A percentile compares a stretch with the other conserved stretches of the same genome.
Evolutionary conservation across 2,888 invertebrate genomes (phyloP).

Genomic region (Drosophila percnosoma): DNA sequence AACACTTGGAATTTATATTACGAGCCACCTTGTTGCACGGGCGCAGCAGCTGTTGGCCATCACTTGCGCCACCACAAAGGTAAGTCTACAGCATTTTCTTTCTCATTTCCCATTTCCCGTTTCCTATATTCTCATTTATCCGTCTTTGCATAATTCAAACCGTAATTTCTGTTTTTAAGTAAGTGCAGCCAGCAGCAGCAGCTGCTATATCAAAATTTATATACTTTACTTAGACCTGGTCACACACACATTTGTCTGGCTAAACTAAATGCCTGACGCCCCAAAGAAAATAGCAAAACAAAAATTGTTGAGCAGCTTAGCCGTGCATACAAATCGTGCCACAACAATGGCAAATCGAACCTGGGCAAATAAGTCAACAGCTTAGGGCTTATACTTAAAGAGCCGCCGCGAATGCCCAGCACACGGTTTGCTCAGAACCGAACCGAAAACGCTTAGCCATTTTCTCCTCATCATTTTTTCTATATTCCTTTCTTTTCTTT

Average conservation of each 20-base stretch:
- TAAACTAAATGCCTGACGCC: conserved; percentile 43
- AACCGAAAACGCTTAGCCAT: conserved; percentile 12
- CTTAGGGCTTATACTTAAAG: conserved; percentile 62
- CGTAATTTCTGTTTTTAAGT: conserved; percentile 54
- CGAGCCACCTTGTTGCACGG: conserved; percentile 90
- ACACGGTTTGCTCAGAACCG: conserved; percentile 19
- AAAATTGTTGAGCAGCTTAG: conserved; percentile 60
- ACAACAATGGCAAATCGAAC: conserved; percentile 65
- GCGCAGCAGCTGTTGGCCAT: conserved; percentile 86
- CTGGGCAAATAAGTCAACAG: conserved; percentile 77
- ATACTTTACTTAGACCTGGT: conserved; percentile 5
- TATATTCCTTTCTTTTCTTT: conserved; percentile 1
- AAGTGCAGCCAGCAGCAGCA: conserved; percentile 34
- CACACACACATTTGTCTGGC: conserved; percentile 20
- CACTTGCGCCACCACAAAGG: conserved; percentile 91
- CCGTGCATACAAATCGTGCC: conserved; percentile 38
- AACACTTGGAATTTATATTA: conserved; percentile 90
- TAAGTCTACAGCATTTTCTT: conserved; percentile 83
- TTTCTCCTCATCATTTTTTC: conserved; percentile 22
- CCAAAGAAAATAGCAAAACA: conserved; percentile 14
- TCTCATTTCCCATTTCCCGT: neutral
- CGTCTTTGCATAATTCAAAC: conserved; percentile 39
- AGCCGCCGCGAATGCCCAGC: conserved; percentile 66
- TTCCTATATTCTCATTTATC: neutral
- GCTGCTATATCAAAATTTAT: conserved; percentile 31